phyloP scores from a whole-genome alignment of 2,113 vertebrate species.

The Cinclus mexicanus region DNA sequence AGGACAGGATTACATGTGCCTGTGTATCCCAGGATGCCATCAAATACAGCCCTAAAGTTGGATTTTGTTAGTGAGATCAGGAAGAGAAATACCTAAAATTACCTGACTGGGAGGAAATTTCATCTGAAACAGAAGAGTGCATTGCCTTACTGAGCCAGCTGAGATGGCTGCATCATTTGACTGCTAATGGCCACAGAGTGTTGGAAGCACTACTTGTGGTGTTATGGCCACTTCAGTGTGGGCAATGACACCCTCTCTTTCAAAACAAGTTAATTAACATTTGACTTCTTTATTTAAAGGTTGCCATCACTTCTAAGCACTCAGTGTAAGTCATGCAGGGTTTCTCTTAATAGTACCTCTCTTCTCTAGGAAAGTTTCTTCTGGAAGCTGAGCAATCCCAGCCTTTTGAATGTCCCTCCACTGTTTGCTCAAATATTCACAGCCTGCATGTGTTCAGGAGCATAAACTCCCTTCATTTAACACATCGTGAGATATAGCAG shows the following conservation, averaged over 20 bases:
- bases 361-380: not conserved
- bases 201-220: rapidly evolving
- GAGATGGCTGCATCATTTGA: rapidly evolving
- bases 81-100: not conserved
- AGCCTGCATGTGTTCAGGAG: not conserved
- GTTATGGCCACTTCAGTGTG: not conserved
- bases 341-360: not conserved
- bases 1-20: not conserved
- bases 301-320: not conserved
- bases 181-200: not conserved
- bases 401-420: not conserved
- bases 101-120: not conserved
- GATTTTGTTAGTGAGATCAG: not conserved
- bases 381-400: not conserved
- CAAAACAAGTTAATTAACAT: not conserved
- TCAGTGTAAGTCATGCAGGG: not conserved
- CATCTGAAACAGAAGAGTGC: not conserved
- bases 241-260: not conserved
- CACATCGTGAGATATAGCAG: rapidly evolving
- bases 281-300: not conserved
- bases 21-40: not conserved
- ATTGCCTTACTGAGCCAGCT: not conserved
- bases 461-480: not conserved
- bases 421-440: not conserved
- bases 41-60: not conserved